These are phyloP conservation scores for Myotis brandtii DNA, from an alignment of 2,113 vertebrate genomes.

Conservation along the genomic window DNA sequence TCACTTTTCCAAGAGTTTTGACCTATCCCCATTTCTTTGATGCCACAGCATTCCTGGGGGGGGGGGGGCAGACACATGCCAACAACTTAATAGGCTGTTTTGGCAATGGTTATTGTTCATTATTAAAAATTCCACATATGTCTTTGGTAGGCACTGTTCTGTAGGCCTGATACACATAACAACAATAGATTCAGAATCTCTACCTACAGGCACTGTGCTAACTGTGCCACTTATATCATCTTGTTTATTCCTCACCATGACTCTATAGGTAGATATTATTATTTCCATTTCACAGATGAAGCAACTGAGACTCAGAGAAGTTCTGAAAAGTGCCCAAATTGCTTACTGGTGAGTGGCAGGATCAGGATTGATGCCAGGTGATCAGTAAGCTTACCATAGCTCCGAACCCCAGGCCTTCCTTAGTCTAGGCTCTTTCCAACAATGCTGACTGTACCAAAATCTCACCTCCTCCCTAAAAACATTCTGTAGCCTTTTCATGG, in stretches of 20 bases:
- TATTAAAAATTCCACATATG: neutral
- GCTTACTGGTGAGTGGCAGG: neutral
- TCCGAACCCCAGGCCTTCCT: neutral
- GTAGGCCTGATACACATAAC: neutral
- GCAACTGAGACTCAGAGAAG: neutral
- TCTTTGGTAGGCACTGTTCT: neutral
- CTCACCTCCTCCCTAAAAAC: neutral
- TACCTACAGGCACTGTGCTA: neutral
- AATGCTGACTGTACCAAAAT: neutral
- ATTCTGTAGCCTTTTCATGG: neutral
- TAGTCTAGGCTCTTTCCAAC: neutral
- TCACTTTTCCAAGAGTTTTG: neutral
- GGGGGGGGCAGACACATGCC: neutral
- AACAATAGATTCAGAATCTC: neutral
- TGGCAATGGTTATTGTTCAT: neutral
- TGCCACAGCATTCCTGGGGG: neutral
- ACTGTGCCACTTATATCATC: neutral
- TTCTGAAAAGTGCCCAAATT: neutral
- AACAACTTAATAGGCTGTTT: neutral
- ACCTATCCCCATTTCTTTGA: neutral
- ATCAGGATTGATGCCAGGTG: neutral
- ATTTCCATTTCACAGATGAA: constrained; percentile 28
- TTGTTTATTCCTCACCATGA: neutral
- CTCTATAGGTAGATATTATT: neutral
- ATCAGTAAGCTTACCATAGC: neutral